phyloP scores from a whole-genome alignment of 2,888 invertebrate genomes.

The Elysia crispata region DNA sequence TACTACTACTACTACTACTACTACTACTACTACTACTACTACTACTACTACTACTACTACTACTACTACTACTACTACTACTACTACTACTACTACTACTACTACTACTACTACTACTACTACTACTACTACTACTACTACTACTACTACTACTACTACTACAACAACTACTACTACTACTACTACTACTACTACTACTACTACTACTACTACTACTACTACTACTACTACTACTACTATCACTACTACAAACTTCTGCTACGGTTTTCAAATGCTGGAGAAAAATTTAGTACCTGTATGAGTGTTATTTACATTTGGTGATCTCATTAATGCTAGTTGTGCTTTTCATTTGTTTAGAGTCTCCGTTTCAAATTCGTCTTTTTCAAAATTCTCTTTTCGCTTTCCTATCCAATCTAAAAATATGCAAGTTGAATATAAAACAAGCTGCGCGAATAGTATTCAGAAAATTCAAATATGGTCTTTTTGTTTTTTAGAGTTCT shows the following conservation, averaged over 20 bases:
- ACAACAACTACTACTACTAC: slow-evolving; percentile 4
- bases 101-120: slow-evolving; percentile 32
- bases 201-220: slow-evolving; percentile 31
- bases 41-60: slow-evolving; percentile 9
- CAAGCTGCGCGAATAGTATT: too few relatives aligned
- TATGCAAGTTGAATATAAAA: too few relatives aligned
- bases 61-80: slow-evolving; percentile 9
- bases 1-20: slow-evolving; percentile 1
- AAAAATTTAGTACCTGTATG: not conserved
- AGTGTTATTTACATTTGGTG: too few relatives aligned
- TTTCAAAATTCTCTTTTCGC: too few relatives aligned
- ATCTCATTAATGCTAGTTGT: too few relatives aligned
- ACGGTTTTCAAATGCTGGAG: slow-evolving; percentile 26
- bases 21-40: slow-evolving; percentile 1
- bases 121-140: slow-evolving; percentile 20
- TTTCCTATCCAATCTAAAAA: too few relatives aligned
- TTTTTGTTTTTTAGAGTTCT: too few relatives aligned
- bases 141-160: slow-evolving; percentile 25
- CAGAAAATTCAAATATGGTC: too few relatives aligned
- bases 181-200: slow-evolving; percentile 36
- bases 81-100: slow-evolving; percentile 1
- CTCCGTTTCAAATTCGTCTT: too few relatives aligned
- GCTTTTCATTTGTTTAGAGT: too few relatives aligned
- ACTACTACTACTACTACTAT: slow-evolving; percentile 35
- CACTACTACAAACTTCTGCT: too few relatives aligned